Conservation (phyloP, 2,113 vertebrate species). For the Anseranas semipalmata region DNA sequence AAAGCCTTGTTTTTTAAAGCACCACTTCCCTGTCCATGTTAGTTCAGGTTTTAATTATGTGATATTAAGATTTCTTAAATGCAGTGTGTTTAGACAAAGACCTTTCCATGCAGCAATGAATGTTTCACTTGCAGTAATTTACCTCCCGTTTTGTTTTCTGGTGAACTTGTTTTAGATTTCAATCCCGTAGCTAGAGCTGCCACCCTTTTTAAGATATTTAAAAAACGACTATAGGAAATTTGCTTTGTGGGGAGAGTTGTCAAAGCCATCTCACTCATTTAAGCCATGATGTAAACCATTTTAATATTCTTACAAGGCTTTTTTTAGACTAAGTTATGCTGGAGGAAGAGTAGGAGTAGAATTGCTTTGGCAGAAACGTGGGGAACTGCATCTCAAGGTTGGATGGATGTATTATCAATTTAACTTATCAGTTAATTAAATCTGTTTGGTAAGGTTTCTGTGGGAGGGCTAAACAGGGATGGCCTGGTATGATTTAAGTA, state of each 20-base stretch:
- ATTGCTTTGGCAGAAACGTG: constrained; percentile 2
- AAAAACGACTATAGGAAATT: neutral
- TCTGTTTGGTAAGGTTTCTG: neutral
- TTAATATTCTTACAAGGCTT: constrained; percentile 23
- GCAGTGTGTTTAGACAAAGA: neutral
- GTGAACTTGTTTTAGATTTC: neutral
- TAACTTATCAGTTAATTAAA: constrained; percentile 5
- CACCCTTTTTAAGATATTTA: neutral
- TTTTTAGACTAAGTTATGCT: constrained; percentile 22
- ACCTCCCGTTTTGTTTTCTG: neutral
- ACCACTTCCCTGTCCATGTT: neutral
- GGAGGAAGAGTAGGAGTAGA: neutral
- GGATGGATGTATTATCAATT: neutral
- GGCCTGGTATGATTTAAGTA: neutral
- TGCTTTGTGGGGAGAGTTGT: constrained; percentile 10
- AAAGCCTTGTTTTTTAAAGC: constrained; percentile 51
- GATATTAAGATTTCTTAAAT: constrained; percentile 9
- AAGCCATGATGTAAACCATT: constrained; percentile 7
- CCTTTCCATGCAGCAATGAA: neutral
- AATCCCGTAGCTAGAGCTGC: neutral
- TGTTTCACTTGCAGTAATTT: neutral
- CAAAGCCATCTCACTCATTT: constrained; percentile 3
- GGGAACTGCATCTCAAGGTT: neutral
- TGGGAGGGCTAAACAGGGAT: neutral
- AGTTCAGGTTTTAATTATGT: constrained; percentile 28